Conservation (phyloP, 2,888 invertebrate species). For the Tetheella fluctuosa region DNA sequence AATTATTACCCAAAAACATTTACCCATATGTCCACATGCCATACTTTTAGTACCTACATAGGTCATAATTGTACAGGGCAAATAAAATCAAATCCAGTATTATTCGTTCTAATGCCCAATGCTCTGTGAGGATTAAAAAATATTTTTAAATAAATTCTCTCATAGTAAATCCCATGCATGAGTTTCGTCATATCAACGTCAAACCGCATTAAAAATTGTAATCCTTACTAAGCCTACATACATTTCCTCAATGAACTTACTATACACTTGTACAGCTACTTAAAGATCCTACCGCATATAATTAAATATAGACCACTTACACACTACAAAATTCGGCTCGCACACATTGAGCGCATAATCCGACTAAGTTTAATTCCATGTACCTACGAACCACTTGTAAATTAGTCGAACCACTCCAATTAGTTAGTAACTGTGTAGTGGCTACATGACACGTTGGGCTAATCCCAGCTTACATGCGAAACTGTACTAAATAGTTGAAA, state of each 20-base stretch:
- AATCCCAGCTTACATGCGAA: slow-evolving; percentile 71
- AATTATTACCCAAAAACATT: no score
- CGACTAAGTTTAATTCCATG: slow-evolving; percentile 48
- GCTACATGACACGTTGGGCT: slow-evolving; percentile 70
- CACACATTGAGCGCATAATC: slow-evolving; percentile 19
- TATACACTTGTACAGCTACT: slow-evolving; percentile 9
- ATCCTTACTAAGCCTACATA: slow-evolving; percentile 12
- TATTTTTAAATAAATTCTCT: background rate
- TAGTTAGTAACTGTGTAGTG: slow-evolving; percentile 63
- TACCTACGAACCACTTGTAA: slow-evolving; percentile 50
- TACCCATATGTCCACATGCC: no score
- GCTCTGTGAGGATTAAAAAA: background rate
- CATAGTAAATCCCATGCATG: background rate
- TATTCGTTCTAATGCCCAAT: background rate
- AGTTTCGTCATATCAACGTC: slow-evolving; percentile 9
- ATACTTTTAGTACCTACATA: no score
- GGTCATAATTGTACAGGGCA: no score
- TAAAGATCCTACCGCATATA: background rate
- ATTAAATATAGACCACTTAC: slow-evolving; percentile 7
- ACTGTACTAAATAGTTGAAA: slow-evolving; percentile 68
- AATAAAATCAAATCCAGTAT: background rate
- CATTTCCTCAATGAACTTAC: slow-evolving; percentile 4
- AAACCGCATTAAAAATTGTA: slow-evolving; percentile 8
- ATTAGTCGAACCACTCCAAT: slow-evolving; percentile 64
- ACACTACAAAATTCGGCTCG: slow-evolving; percentile 10